Base-by-base conservation (phyloP, 2,888 invertebrate genomes). In the Tetrapedia diversipes region DNA sequence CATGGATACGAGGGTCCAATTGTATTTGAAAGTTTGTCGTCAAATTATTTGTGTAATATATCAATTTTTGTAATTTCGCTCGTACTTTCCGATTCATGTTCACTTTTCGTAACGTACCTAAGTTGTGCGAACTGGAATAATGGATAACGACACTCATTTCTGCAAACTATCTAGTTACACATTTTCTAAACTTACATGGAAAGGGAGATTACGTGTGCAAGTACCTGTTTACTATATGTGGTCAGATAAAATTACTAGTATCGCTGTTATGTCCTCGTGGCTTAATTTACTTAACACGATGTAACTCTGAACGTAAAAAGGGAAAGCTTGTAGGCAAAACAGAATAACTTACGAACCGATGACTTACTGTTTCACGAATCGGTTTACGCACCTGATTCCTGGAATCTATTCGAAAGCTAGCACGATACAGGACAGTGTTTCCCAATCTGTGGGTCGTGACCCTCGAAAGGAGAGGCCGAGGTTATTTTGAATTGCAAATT, bases 241-340 rank as follows among this genome's bases (percentile, higher is more conserved):
- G 64, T 77, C 24, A 69, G 53, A 75, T 81, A 65, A 60, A 64
- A 53, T 64, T 70, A 60, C 53, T 51, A 60, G n/a, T 73, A 70
- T 77, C 63, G 73, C 57, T 82, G 79, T 76, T 65, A 76, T 66
- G 53, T 71, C 65, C 54, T 77, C 80, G 85, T 86, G 86, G 86
- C 84, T 86, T 47, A 81, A 86, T 85, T 86, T 85, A 85, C 65
- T 68, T 39, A 73, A 82, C 82, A 80, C 75, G 69, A 82, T 80
- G 78, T 84, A 82, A 82, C 69, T n/a, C 14, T 53, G 45, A 66
- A 24, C n/a, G 57, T 34, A 34, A 29, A 63, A 43, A 22, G 14
- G 37, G 56, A 29, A 53, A 4, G 0, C n/a, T 34, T 2, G n/a
- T 27, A 22, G 2, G 4, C 10, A 14, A 22, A 16, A n/a, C 11